Evolutionary conservation across 2,888 invertebrate genomes (phyloP).

Genomic region (Dermolepida albohirtum): DNA sequence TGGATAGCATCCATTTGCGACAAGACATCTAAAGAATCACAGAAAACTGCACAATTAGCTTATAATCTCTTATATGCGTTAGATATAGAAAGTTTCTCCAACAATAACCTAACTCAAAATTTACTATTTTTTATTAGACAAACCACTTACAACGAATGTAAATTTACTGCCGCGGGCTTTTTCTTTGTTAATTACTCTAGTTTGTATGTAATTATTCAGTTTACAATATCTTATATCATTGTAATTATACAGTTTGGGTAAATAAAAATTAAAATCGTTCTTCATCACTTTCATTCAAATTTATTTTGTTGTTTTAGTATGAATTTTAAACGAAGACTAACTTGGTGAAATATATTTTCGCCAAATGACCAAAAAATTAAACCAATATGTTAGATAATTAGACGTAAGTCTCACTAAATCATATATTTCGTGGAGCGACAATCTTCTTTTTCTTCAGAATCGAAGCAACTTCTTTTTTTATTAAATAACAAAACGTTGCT

Average conservation of each 20-base stretch:
- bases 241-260: slow-evolving; percentile 10
- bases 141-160: slow-evolving; percentile 1
- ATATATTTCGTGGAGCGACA: too few species aligned
- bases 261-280: too few species aligned
- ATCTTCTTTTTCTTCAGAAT: too few species aligned
- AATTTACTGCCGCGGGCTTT: slow-evolving; percentile 25
- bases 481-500: too few species aligned
- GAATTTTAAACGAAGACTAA: too few species aligned
- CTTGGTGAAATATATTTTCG: too few species aligned
- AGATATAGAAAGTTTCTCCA: background rate
- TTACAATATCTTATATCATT: slow-evolving; percentile 19
- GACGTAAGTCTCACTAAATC: too few species aligned
- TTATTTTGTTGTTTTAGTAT: too few species aligned
- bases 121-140: slow-evolving; percentile 14
- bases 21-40: slow-evolving; percentile 17
- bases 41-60: slow-evolving; percentile 8
- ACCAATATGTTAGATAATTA: too few species aligned
- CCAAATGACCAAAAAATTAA: too few species aligned
- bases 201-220: slow-evolving; percentile 20
- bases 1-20: slow-evolving; percentile 28
- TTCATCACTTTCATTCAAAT: too few species aligned
- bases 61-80: slow-evolving; percentile 9
- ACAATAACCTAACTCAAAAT: background rate
- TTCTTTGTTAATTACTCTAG: slow-evolving; percentile 17
- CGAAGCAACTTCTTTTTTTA: too few species aligned